These are phyloP conservation scores for Ceyx cyanopectus DNA, from an alignment of 2,113 vertebrate species.

Conservation along the genomic window DNA sequence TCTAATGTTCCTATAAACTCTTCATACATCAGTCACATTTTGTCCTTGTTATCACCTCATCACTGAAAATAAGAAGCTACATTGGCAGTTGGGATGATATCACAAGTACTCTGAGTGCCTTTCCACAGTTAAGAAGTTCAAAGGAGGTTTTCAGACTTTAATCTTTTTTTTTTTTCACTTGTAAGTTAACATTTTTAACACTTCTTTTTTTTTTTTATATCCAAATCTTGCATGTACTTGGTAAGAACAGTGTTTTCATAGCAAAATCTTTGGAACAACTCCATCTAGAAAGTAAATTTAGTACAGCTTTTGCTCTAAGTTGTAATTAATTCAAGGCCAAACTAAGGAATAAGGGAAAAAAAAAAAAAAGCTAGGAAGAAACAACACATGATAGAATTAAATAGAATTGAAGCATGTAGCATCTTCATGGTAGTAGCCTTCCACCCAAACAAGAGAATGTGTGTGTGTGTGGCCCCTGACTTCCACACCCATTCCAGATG, in stretches of 20 bases:
- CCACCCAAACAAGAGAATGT: too few relatives aligned
- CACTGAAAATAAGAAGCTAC: not conserved
- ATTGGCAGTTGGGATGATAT: not conserved
- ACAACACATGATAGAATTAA: too few relatives aligned
- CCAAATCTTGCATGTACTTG: not conserved
- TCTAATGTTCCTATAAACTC: not conserved
- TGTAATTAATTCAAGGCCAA: not conserved
- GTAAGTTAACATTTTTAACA: not conserved
- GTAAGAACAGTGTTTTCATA: not conserved
- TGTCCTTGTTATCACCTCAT: not conserved
- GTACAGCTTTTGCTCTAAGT: not conserved
- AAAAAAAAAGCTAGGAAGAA: too few relatives aligned
- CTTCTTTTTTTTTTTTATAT: too few relatives aligned
- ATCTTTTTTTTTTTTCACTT: not conserved
- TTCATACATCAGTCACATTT: not conserved
- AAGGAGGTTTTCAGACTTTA: not conserved
- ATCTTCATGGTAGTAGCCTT: too few relatives aligned
- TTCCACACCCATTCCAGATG: too few relatives aligned
- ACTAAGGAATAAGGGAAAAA: not conserved
- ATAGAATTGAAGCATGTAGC: too few relatives aligned
- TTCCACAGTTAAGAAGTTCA: not conserved
- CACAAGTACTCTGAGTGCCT: not conserved
- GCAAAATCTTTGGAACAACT: not conserved
- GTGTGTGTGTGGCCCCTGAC: too few relatives aligned
- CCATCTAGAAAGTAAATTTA: not conserved